phyloP scores from a whole-genome alignment of 2,113 vertebrate species.

The Tetrax tetrax region DNA sequence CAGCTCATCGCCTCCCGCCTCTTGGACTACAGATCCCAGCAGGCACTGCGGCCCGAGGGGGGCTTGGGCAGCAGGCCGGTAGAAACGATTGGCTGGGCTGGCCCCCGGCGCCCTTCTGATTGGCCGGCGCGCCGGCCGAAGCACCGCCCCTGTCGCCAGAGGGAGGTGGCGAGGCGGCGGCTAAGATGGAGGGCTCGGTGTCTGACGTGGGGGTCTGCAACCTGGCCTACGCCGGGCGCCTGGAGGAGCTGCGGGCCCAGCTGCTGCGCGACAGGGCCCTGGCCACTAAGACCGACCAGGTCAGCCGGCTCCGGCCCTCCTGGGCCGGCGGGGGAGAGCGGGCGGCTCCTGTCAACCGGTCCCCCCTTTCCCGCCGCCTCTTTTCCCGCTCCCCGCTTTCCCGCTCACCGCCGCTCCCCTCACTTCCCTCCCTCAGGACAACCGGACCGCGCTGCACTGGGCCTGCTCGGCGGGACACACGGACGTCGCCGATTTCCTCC shows the following conservation, averaged over 20 bases:
- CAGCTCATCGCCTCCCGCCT: accelerated
- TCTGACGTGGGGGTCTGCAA: slow-evolving; percentile 90
- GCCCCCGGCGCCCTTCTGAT: background rate
- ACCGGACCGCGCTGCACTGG: slow-evolving; percentile 91
- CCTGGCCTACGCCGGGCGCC: slow-evolving; percentile 85
- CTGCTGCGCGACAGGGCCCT: slow-evolving; percentile 83
- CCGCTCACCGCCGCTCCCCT: background rate
- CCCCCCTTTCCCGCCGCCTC: no score
- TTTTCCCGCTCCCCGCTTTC: background rate
- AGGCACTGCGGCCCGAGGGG: background rate
- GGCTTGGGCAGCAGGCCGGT: background rate
- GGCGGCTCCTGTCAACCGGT: background rate
- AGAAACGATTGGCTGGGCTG: background rate
- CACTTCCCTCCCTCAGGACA: slow-evolving; percentile 75
- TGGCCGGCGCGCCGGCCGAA: background rate
- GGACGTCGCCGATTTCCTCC: slow-evolving; percentile 85
- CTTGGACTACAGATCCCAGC: slow-evolving; percentile 45
- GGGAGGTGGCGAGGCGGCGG: background rate
- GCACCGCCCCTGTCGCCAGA: background rate
- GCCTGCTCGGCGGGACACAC: slow-evolving; percentile 93
- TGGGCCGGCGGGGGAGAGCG: no score
- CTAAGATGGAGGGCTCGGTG: slow-evolving; percentile 81
- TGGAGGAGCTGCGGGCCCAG: slow-evolving; percentile 82
- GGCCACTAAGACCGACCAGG: slow-evolving; percentile 89
- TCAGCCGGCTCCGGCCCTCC: slow-evolving; percentile 41